Evolutionary conservation across 2,113 vertebrate species (phyloP).

Genomic region (Pogona vitticeps): DNA sequence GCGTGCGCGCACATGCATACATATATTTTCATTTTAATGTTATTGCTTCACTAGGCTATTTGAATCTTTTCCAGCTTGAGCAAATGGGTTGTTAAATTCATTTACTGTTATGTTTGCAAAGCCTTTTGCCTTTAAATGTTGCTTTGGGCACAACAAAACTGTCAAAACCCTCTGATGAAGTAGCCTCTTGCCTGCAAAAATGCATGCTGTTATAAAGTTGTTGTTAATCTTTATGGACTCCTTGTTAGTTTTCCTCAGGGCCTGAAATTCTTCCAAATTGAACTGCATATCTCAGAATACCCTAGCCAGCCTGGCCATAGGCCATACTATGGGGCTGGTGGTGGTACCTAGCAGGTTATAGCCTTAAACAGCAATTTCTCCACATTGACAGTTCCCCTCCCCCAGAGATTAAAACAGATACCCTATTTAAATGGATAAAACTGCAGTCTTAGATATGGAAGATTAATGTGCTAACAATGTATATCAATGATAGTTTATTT

Average conservation of each 20-base stretch:
- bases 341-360: too few relatives aligned
- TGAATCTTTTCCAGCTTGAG: neutral
- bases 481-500: neutral
- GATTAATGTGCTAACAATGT: neutral
- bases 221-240: neutral
- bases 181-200: neutral
- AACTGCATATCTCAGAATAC: too few relatives aligned
- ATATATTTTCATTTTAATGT: neutral
- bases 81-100: neutral
- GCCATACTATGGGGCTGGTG: too few relatives aligned
- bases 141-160: neutral
- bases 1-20: neutral
- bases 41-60: neutral
- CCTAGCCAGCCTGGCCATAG: too few relatives aligned
- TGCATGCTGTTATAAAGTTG: neutral
- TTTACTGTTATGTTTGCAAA: neutral
- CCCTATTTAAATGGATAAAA: neutral
- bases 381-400: too few relatives aligned
- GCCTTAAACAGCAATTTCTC: too few relatives aligned
- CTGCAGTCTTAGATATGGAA: accelerated
- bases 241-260: neutral
- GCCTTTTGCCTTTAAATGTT: neutral
- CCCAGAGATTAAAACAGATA: neutral
- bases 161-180: neutral
- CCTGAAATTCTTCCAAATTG: too few relatives aligned